phyloP scores from a whole-genome alignment of 2,888 invertebrate species.

The Amphipoea lucens region DNA sequence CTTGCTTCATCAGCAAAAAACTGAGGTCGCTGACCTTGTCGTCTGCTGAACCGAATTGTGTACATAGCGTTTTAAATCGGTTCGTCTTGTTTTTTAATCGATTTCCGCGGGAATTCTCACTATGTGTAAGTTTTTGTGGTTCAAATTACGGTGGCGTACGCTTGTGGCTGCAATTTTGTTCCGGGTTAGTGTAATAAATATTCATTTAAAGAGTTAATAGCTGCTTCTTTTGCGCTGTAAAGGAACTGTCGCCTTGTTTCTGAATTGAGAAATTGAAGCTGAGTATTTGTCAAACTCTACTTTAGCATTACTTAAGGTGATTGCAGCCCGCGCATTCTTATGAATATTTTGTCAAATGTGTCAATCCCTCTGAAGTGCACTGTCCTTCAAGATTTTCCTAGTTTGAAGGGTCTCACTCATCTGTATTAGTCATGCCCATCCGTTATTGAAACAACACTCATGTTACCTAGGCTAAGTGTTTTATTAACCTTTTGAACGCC shows the following conservation, averaged over 20 bases:
- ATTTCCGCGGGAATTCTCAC: conserved; percentile 24
- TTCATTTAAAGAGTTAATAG: background rate
- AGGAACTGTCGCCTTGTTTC: background rate
- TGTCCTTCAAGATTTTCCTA: too few species aligned
- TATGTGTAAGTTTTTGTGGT: conserved; percentile 40
- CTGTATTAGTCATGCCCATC: too few species aligned
- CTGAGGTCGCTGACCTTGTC: conserved; percentile 65
- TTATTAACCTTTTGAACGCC: too few species aligned
- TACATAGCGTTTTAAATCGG: conserved; percentile 44
- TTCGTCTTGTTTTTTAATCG: conserved; percentile 34
- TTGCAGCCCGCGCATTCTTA: background rate
- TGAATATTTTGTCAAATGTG: too few species aligned
- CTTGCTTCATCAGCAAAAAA: conserved; percentile 63
- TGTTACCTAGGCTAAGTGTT: too few species aligned
- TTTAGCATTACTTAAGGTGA: background rate
- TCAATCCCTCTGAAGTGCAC: too few species aligned
- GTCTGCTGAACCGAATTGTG: conserved; percentile 58
- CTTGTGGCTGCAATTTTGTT: background rate
- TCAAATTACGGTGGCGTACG: conserved; percentile 19
- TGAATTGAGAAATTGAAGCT: background rate
- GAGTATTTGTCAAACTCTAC: background rate
- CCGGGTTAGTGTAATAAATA: background rate
- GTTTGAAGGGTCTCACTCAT: too few species aligned
- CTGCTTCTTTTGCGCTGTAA: background rate
- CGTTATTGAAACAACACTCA: too few species aligned